Evolutionary conservation across 2,797 vertebrate genomes (phyloP), one percentile per base, ranked within the genome.

Genomic region (Dendrocincla fuliginosa): DNA sequence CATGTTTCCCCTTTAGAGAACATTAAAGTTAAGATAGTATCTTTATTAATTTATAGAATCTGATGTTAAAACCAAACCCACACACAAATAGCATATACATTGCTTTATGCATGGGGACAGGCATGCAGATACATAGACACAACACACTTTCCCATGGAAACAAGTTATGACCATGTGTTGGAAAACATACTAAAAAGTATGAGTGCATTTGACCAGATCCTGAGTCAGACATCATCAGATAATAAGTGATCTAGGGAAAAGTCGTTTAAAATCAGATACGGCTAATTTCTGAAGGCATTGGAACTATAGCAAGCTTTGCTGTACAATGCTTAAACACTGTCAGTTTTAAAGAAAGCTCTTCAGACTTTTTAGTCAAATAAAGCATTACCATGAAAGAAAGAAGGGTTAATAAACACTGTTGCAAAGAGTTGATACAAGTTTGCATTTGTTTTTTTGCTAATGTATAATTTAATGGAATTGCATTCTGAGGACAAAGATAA

Each of bases 31-130:
- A 94, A 96, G 96, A 96, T 90, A 79, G 85, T 90, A 94, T 97
- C 97, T 97, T 97, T 96, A 96, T 93, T 97, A 41, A 94, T 85
- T 97, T 97, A 92, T 91, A 96, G 97, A 95, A 97, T 85, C 89
- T 87, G 96, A 97, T 97, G 96, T 95, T 96, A 85, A 96, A 97
- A 64, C 67, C 60, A 53, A 82, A 90, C 81, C 90, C 37, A 42
- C 93, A 87, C 74, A 56, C 67, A 69, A 79, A 37, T 55, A 86
- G 70, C 25, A 3, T 27, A 55, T 35, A 76, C 55, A 28, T 52
- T 63, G 73, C 63, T 82, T 90, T 84, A 56, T 88, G 90, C 67
- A 44, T 49, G 10, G 10, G 25, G 90, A 88, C 87, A 91, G 90
- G 80, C 65, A 1, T 69, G 83, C 49, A 65, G 90, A 57, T 67